Evolutionary conservation across 2,113 vertebrate species (phyloP).

Genomic region (Mus pahari): DNA sequence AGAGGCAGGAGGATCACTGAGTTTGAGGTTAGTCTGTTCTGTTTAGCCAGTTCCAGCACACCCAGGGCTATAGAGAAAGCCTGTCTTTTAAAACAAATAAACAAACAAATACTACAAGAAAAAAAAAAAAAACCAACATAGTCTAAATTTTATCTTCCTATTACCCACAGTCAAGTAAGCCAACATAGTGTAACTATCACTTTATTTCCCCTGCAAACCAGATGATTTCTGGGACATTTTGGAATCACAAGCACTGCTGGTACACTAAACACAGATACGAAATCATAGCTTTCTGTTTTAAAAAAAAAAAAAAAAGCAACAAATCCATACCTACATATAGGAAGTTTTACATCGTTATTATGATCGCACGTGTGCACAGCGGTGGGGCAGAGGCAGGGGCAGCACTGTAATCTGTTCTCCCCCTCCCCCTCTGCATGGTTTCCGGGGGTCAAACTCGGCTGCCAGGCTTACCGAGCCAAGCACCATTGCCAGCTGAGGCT

Average conservation of each 20-base stretch:
- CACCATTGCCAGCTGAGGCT: not conserved
- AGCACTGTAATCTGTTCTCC: no score
- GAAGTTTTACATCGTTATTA: not conserved
- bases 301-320: slow-evolving; percentile 22
- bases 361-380: no score
- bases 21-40: not conserved
- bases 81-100: not conserved
- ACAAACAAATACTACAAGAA: not conserved
- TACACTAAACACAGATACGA: slow-evolving; percentile 5
- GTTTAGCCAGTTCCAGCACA: not conserved
- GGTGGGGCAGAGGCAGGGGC: no score
- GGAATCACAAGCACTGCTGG: not conserved
- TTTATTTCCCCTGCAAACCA: slow-evolving; percentile 40
- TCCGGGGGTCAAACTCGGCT: not conserved
- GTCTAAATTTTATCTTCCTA: slow-evolving; percentile 19
- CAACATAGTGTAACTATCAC: slow-evolving; percentile 25
- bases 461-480: not conserved
- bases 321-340: not conserved
- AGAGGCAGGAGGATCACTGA: not conserved
- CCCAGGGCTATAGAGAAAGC: not conserved
- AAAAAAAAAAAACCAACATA: not conserved
- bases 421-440: not conserved
- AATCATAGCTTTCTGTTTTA: not conserved
- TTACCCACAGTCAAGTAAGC: slow-evolving; percentile 1
- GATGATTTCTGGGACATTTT: slow-evolving; percentile 46